Evolutionary conservation across 2,113 vertebrate species (phyloP).

Genomic region (Nyctibius bracteatus): DNA sequence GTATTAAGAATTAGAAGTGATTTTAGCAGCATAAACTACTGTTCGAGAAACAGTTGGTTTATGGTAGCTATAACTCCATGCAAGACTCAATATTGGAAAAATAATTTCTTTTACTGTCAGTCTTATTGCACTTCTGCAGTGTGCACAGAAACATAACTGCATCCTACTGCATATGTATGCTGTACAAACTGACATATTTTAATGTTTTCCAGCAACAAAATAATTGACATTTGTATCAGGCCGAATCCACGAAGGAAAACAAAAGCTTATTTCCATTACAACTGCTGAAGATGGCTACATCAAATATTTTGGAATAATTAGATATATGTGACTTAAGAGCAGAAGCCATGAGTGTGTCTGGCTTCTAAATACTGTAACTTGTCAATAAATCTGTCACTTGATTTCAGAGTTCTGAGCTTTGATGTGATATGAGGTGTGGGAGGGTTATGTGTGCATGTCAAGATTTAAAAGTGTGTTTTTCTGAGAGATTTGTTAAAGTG

Average conservation of each 20-base stretch:
- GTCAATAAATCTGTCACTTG: slow-evolving; percentile 56
- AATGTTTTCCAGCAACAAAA: background rate
- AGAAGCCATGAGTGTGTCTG: background rate
- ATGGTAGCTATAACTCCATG: slow-evolving; percentile 3
- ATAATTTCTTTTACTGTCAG: slow-evolving; percentile 10
- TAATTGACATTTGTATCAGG: background rate
- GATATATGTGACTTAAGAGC: background rate
- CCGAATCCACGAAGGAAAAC: background rate
- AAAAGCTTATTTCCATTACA: background rate
- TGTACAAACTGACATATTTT: background rate
- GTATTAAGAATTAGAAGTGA: background rate
- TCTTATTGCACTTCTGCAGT: background rate
- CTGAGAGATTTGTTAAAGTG: background rate
- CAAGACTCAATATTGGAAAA: slow-evolving; percentile 8
- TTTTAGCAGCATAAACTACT: background rate
- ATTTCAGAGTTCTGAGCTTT: background rate
- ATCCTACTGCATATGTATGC: background rate
- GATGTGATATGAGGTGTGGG: background rate
- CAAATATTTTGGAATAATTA: slow-evolving; percentile 1
- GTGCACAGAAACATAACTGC: background rate
- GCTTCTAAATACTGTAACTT: slow-evolving; percentile 29
- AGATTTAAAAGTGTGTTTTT: background rate
- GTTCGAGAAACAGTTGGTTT: background rate
- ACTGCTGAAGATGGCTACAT: background rate
- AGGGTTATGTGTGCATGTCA: background rate